phyloP scores from a whole-genome alignment of 2,113 vertebrate genomes.

The Lates calcarifer region DNA sequence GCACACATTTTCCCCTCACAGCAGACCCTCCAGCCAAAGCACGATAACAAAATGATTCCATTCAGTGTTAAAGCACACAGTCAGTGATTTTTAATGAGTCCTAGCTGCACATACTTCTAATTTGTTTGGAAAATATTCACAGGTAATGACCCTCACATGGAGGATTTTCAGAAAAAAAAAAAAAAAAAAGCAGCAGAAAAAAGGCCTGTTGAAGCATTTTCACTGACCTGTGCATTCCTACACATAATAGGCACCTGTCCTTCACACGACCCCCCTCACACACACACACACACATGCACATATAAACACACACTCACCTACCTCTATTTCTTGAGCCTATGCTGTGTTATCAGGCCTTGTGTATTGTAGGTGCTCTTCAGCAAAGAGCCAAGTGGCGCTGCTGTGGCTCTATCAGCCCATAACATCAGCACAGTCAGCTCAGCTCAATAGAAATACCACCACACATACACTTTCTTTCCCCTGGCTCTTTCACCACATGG shows the following conservation, averaged over 20 bases:
- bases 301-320: not conserved
- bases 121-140: slow-evolving; percentile 65
- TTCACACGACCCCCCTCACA: slow-evolving; percentile 64
- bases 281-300: slow-evolving; percentile 19
- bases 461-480: slow-evolving; percentile 53
- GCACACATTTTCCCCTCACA: not conserved
- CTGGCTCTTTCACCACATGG: slow-evolving; percentile 31
- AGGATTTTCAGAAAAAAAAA: slow-evolving; percentile 22
- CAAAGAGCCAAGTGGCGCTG: slow-evolving; percentile 60
- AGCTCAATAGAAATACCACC: slow-evolving; percentile 53
- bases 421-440: slow-evolving; percentile 77
- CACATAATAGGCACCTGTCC: slow-evolving; percentile 76
- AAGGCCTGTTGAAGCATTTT: slow-evolving; percentile 64
- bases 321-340: slow-evolving; percentile 52
- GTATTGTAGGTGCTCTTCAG: slow-evolving; percentile 65
- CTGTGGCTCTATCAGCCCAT: slow-evolving; percentile 64
- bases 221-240: slow-evolving; percentile 62
- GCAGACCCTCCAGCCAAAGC: slow-evolving; percentile 33
- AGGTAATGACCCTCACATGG: slow-evolving; percentile 63
- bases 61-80: slow-evolving; percentile 56
- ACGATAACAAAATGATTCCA: slow-evolving; percentile 67
- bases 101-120: slow-evolving; percentile 53
- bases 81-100: slow-evolving; percentile 74
- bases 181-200: slow-evolving; percentile 31
- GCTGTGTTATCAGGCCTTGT: slow-evolving; percentile 60